Conservation (phyloP, 2,113 vertebrate genomes). For the Hypomesus transpacificus region DNA sequence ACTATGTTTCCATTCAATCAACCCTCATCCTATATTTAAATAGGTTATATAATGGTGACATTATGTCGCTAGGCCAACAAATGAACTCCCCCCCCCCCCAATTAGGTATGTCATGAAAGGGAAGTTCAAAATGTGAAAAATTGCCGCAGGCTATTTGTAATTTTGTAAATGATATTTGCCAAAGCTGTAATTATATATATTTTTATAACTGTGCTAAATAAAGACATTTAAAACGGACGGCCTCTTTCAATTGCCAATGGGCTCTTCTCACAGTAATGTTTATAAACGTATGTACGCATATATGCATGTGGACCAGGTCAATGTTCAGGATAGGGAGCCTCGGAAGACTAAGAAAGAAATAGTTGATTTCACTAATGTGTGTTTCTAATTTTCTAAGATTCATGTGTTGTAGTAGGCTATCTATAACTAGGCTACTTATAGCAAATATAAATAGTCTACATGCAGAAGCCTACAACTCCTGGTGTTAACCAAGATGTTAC, state of each 20-base stretch:
- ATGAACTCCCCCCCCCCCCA: background rate
- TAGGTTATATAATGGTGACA: background rate
- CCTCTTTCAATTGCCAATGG: background rate
- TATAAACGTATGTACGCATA: no score
- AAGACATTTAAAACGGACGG: conserved; percentile 52
- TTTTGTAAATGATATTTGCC: conserved; percentile 39
- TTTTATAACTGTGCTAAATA: conserved; percentile 67
- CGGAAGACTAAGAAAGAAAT: no score
- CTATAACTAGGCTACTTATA: no score
- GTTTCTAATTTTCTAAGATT: no score
- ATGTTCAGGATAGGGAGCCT: no score
- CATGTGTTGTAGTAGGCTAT: no score
- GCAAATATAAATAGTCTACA: no score
- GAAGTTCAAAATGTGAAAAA: conserved; percentile 16
- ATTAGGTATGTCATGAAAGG: background rate
- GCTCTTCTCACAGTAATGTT: background rate
- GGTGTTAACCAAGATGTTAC: conserved; percentile 2
- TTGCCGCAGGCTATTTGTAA: conserved; percentile 9
- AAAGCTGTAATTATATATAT: conserved; percentile 55
- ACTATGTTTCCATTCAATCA: background rate
- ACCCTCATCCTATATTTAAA: background rate
- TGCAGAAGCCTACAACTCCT: background rate
- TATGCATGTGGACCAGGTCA: no score
- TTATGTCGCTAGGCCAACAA: background rate
- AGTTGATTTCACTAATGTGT: no score